Base-by-base conservation (phyloP, 1,140 invertebrate genomes). In the Drosophila athabasca region DNA sequence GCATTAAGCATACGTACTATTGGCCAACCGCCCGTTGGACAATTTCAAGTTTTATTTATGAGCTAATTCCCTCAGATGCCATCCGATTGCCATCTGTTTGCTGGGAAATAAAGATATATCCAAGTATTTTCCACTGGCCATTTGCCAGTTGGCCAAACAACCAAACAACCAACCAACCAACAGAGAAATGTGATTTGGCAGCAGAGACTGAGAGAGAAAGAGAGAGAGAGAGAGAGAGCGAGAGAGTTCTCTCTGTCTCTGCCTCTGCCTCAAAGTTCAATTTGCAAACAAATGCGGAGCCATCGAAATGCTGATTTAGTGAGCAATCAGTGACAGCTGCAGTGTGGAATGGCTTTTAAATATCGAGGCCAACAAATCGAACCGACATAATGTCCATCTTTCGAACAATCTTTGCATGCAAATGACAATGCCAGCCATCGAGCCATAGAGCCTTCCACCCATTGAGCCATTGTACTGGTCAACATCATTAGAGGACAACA, bases 311-410 rank as follows among this genome's bases (percentile, higher is more conserved):
- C 76, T 73, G 77, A 87, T 81, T 85, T 81, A 85, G 73, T 81
- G 70, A 50, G 82, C 74, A 85, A 85, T 85, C 81, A 85, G 81
- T 73, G 81, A 77, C 81, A 85, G 81, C 81, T 87, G 81, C 81
- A 85, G 46, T 72, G 62, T 44, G n/a, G 35, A 69, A 68, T 41
- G 44, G 26, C 51, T 43, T 58, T 46, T 69, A 69, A 58, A 49
- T 51, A 62, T 54, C 35, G 48, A 29, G 57, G 50, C 26, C 59
- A 35, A 48, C 62, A 50, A 22, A 22, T 44, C 26, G 48, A 51
- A 61, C 15, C n/a, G 51, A 53, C 29, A 53, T 39, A 26, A 53
- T 53, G 48, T 43, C 48, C 9, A 6, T 24, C n/a, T 73, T 73
- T 31, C 51, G 45, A 44, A 57, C 35, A 44, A 69, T 49, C 35